Evolutionary conservation across 2,797 vertebrate genomes (phyloP).

Genomic region (Gymnopithys bicolor): DNA sequence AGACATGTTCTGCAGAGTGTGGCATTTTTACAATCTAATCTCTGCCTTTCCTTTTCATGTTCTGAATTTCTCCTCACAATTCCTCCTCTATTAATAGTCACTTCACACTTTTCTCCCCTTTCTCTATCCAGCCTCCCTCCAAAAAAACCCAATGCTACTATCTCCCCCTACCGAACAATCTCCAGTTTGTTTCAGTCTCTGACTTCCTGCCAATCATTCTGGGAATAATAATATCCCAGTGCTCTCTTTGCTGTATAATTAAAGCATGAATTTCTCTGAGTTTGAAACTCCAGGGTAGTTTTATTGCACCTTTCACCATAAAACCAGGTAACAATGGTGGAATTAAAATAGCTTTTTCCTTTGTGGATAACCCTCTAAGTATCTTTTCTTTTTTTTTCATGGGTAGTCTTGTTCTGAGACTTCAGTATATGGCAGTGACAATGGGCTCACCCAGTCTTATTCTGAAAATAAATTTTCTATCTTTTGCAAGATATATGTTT

Average conservation of each 20-base stretch:
- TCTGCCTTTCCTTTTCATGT: slow-evolving; percentile 34
- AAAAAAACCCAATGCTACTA: slow-evolving; percentile 50
- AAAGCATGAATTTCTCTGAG: slow-evolving; percentile 76
- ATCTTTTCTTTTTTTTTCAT: slow-evolving; percentile 50
- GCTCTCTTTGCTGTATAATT: slow-evolving; percentile 73
- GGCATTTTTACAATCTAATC: slow-evolving; percentile 37
- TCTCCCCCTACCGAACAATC: slow-evolving; percentile 60
- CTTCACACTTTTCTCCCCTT: slow-evolving; percentile 29
- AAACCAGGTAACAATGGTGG: slow-evolving; percentile 72
- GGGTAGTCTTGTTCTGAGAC: slow-evolving; percentile 69
- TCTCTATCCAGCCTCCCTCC: slow-evolving; percentile 30
- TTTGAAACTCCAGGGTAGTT: slow-evolving; percentile 75
- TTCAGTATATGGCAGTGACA: slow-evolving; percentile 61
- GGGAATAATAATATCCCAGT: slow-evolving; percentile 74
- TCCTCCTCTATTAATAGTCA: slow-evolving; percentile 41
- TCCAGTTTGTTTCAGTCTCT: slow-evolving; percentile 63
- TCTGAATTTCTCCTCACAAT: slow-evolving; percentile 42
- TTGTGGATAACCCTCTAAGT: slow-evolving; percentile 59
- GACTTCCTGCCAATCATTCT: slow-evolving; percentile 63
- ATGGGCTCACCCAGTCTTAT: slow-evolving; percentile 71
- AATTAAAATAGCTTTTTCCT: slow-evolving; percentile 75
- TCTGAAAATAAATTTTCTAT: slow-evolving; percentile 77
- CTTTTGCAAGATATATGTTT: slow-evolving; percentile 78
- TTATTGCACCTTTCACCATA: slow-evolving; percentile 77
- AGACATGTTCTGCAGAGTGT: neutral